Percentiles rank a stretch among this genome's conserved stretches.
These are phyloP conservation scores for Deladenus siricidicola DNA, from an alignment of 2,888 invertebrate genomes.

Conservation along the genomic window DNA sequence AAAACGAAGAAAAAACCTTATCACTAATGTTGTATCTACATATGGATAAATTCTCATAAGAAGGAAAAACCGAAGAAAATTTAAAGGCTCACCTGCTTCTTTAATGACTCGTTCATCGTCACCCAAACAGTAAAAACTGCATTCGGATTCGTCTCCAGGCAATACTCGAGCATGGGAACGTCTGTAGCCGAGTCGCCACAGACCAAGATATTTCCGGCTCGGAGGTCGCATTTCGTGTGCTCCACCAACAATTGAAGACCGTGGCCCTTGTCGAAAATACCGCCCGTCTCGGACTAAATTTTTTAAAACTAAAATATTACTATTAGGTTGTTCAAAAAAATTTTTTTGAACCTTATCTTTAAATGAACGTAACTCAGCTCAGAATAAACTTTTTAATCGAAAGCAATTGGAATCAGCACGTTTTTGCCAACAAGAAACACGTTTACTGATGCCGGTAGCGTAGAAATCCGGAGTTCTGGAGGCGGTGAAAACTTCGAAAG, in stretches of 20 bases:
- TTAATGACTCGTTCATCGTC: slow-evolving; percentile 33
- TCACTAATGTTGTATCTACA: too few relatives aligned
- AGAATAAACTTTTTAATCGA: not conserved
- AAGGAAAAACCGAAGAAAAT: too few relatives aligned
- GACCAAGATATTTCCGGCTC: slow-evolving; percentile 50
- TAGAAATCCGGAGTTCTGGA: not conserved
- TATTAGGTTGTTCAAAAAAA: not conserved
- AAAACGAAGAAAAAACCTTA: too few relatives aligned
- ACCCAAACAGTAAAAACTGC: slow-evolving; percentile 52
- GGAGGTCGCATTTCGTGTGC: slow-evolving; percentile 44
- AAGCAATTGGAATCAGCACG: not conserved
- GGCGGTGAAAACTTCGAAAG: not conserved
- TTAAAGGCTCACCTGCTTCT: slow-evolving; percentile 10
- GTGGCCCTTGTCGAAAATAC: slow-evolving; percentile 51
- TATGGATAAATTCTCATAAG: too few relatives aligned
- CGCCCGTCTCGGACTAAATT: slow-evolving; percentile 31
- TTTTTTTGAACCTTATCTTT: not conserved
- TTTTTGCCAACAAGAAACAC: not conserved
- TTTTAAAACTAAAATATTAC: too few relatives aligned
- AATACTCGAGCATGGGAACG: slow-evolving; percentile 51
- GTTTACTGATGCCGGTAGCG: not conserved
- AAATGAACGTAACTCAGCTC: not conserved
- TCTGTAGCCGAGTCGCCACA: slow-evolving; percentile 52
- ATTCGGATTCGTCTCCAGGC: slow-evolving; percentile 38
- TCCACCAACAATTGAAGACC: slow-evolving; percentile 45